Evolutionary conservation across 2,888 invertebrate species (phyloP).

Genomic region (Acleris cristana): DNA sequence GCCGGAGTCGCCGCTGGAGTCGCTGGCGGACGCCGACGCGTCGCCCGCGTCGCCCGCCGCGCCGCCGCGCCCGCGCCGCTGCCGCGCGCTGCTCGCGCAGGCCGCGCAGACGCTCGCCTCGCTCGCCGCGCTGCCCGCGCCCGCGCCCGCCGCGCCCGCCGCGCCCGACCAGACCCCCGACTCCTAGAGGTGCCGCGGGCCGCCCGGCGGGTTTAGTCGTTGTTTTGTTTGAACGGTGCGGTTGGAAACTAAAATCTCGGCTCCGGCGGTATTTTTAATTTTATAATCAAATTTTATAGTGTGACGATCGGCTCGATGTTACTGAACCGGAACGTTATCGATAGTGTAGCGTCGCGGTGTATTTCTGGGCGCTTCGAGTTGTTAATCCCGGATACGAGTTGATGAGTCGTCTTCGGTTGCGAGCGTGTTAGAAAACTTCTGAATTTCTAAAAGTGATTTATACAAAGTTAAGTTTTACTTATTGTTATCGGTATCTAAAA

Average conservation of each 20-base stretch:
- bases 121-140: constrained; percentile 40
- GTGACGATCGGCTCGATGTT: constrained; percentile 27
- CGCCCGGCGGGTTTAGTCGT: background rate
- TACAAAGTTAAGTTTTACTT: background rate
- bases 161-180: constrained; percentile 34
- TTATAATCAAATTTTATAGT: constrained; percentile 14
- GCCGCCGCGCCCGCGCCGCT: constrained; percentile 45
- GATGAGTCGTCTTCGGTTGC: background rate
- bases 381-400: background rate
- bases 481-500: background rate
- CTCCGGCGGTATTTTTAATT: background rate
- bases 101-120: constrained; percentile 54
- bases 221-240: background rate
- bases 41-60: constrained; percentile 43
- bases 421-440: constrained; percentile 15
- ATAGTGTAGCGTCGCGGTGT: no score
- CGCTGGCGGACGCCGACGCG: constrained; percentile 45
- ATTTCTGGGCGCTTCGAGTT: background rate
- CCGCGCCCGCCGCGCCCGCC: constrained; percentile 23
- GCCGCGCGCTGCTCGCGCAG: constrained; percentile 49
- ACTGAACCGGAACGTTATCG: background rate
- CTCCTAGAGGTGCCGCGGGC: constrained; percentile 26
- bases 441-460: background rate
- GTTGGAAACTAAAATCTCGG: background rate
- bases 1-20: constrained; percentile 56